A percentile compares a stretch with the other conserved stretches of the same genome.
These are phyloP conservation scores for Rissa tridactyla DNA, from an alignment of 2,113 vertebrate genomes.

Conservation along the genomic window DNA sequence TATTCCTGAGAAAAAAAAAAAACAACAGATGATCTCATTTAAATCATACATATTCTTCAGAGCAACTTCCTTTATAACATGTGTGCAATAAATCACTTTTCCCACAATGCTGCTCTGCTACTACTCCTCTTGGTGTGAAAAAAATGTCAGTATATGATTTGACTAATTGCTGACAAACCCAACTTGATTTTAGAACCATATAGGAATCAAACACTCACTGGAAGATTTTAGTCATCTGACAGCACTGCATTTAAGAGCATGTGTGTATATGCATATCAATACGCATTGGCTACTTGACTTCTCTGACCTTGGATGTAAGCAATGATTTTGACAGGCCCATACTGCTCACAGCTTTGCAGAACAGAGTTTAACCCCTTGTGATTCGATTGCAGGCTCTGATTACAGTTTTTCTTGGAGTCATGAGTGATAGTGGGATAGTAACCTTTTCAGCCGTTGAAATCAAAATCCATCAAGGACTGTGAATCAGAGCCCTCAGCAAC, in stretches of 20 bases:
- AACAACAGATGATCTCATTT: neutral
- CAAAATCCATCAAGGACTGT: neutral
- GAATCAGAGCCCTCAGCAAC: neutral
- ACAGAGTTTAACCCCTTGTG: neutral
- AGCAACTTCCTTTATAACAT: neutral
- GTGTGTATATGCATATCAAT: neutral
- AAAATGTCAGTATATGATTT: neutral
- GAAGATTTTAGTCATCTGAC: neutral
- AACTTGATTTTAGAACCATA: neutral
- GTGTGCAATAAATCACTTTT: constrained; percentile 5
- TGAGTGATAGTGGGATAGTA: neutral
- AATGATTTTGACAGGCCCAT: neutral
- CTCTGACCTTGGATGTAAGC: neutral
- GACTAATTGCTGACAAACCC: constrained; percentile 23
- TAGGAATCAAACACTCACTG: neutral
- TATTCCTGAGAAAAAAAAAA: neutral
- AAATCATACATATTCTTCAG: neutral
- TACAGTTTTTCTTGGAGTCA: neutral
- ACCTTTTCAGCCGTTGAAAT: neutral
- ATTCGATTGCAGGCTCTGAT: neutral
- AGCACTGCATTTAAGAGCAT: neutral
- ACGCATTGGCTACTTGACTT: neutral
- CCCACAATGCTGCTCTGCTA: neutral
- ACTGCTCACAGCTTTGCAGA: neutral
- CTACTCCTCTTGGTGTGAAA: neutral